phyloP scores from a whole-genome alignment of 2,113 vertebrate genomes.

The Melanerpes formicivorus region DNA sequence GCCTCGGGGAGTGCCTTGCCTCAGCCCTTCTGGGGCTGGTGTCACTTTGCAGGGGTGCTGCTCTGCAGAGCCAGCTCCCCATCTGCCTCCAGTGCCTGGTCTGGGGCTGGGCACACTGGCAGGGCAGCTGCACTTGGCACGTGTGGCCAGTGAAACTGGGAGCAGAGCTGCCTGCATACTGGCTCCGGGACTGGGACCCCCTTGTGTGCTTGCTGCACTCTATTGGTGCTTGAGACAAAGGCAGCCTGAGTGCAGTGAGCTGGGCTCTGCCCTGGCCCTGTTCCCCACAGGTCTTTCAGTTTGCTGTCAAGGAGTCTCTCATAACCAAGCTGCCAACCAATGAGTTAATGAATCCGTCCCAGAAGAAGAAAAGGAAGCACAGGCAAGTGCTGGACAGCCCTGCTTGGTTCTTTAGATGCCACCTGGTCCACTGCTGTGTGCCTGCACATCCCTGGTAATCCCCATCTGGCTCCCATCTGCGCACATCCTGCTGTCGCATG shows the following conservation, averaged over 20 bases:
- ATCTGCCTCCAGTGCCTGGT: too few species aligned
- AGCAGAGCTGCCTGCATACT: not conserved
- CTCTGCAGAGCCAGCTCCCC: not conserved
- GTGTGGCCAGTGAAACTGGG: not conserved
- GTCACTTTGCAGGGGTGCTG: not conserved
- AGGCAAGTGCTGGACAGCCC: conserved; percentile 78
- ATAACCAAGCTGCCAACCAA: conserved; percentile 90
- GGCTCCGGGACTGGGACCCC: not conserved
- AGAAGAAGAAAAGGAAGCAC: conserved; percentile 99
- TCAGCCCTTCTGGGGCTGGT: not conserved
- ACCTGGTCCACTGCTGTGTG: conserved; percentile 12
- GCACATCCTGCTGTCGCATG: not conserved
- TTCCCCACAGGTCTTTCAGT: conserved; percentile 89
- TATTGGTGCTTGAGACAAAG: not conserved
- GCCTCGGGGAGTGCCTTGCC: fast-evolving
- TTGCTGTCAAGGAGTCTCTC: conserved; percentile 93
- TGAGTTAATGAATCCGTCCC: conserved; percentile 90
- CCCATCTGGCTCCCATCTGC: conserved; percentile 56
- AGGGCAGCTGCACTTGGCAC: not conserved
- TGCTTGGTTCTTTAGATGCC: conserved; percentile 49
- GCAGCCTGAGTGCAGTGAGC: not conserved
- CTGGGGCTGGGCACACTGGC: fast-evolving
- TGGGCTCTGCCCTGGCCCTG: not conserved
- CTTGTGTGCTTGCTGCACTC: not conserved
- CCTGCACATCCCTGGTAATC: conserved; percentile 40